Evolutionary conservation across 2,888 invertebrate species (phyloP), one percentile per base, ranked within the genome.

Genomic region (Scaptomyza reducta): DNA sequence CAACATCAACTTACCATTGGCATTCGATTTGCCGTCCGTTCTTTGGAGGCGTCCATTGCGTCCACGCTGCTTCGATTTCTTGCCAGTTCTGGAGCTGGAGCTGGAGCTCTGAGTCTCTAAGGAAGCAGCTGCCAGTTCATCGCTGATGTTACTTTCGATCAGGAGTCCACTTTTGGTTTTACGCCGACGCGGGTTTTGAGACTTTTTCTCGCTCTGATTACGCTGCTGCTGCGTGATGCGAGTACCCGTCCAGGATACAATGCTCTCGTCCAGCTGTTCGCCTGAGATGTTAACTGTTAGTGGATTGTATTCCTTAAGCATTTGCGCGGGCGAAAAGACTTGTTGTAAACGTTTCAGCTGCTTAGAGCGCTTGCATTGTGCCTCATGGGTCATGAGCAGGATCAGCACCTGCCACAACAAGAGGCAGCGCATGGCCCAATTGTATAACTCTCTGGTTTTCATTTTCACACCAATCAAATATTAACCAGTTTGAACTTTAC

Each of bases 81-180:
- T 82, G 70, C 57, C 64, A 55, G 50, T 33, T 65, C 55, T 59
- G 46, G 47, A 42, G 49, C 44, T 50, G 22, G 35, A 47, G 49
- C 51, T 54, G 22, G 22, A 22, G 22, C 22, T 22, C 22, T n/a
- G n/a, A 27, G 57, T 49, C 60, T 79, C 79, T 13, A 62, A 65
- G 62, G 73, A 66, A 41, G 60, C 50, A 47, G 74, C 29, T 49
- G 70, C 40, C 53, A 64, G 18, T 51, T 79, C 77, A 13, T 70
- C 78, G 27, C 70, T 75, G 57, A 88, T 82, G 68, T 90, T 90
- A 88, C 90, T 89, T 88, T 89, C 89, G 68, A 89, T 89, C 68
- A 89, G 73, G 25, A 89, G 84, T 70, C 90, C 89, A 89, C 90
- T 89, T 85, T 89, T 89, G 75, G 90, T 89, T 90, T 90, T 90